Evolutionary conservation across 2,888 invertebrate species (phyloP).

Genomic region (Catocala nupta): DNA sequence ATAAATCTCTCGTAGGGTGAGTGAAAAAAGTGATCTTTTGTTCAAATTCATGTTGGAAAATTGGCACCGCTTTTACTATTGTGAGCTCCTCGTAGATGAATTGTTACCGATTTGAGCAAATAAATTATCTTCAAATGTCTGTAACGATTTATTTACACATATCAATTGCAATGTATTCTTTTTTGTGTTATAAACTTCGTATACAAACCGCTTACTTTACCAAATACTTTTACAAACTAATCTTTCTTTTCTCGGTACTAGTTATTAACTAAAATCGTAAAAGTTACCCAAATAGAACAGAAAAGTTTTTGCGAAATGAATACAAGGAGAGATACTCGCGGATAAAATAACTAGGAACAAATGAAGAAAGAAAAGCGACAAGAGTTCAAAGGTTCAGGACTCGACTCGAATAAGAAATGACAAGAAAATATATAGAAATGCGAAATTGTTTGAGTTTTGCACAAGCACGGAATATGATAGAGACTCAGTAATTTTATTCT

Average conservation of each 20-base stretch:
- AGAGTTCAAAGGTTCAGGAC: slow-evolving; percentile 44
- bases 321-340: neutral
- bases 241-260: too few relatives aligned
- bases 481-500: slow-evolving; percentile 40
- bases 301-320: neutral
- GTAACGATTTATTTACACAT: slow-evolving; percentile 35
- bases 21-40: slow-evolving; percentile 60
- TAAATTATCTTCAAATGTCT: slow-evolving; percentile 45
- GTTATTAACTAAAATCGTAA: too few relatives aligned
- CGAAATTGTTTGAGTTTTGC: slow-evolving; percentile 44
- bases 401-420: slow-evolving; percentile 37
- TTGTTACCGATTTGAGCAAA: slow-evolving; percentile 52
- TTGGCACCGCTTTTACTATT: slow-evolving; percentile 59
- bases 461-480: slow-evolving; percentile 25
- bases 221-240: too few relatives aligned
- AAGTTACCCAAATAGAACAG: neutral
- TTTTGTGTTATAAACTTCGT: slow-evolving; percentile 16
- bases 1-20: slow-evolving; percentile 61
- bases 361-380: slow-evolving; percentile 44
- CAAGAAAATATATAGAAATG: slow-evolving; percentile 48
- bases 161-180: slow-evolving; percentile 37
- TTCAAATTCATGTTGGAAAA: slow-evolving; percentile 59
- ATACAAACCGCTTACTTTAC: neutral
- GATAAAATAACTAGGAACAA: slow-evolving; percentile 34
- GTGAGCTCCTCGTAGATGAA: slow-evolving; percentile 50